Base-by-base conservation (phyloP, 2,797 vertebrate species). In the Propithecus perrieri region DNA sequence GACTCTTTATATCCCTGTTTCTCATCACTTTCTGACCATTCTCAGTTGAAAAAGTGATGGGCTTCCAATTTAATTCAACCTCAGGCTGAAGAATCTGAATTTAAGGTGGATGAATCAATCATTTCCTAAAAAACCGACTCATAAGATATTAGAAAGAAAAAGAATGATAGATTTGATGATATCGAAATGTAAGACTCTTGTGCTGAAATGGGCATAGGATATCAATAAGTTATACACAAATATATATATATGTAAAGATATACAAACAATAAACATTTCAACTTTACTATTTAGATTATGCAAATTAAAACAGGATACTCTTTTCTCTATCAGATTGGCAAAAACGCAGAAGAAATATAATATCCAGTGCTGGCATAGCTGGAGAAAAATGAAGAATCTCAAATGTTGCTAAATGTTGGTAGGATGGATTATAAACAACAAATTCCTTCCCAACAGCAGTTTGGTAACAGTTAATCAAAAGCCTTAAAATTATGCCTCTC, bases 381-480 rank as follows among this genome's bases (percentile, higher is more conserved):
- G 18, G 61, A 26, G n/a, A 5, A 33, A 88, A 95, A 92, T 10
- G 87, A 85, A 48, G 80, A 15, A 15, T 35, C 33, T 65, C 12
- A 33, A 2, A 13, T 5, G 20, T 75, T 24, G 86, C 76, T 87
- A 74, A 79, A 67, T 3, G 26, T 38, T 53, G 43, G 71, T 50
- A 35, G 57, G 26, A 72, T 5, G 69, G 43, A 24, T 65, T 50
- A 30, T 48, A 76, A 67, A 81, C 85, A 63, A 57, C 5, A 91
- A 59, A 67, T 57, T 48, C 35, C 95, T 90, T 79, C 93, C 80
- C 63, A 74, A 89, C 65, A 89, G 92, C 80, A 35, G 75, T 94
- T 74, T 87, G 93, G 84, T 65, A 96, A 95, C 30, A 67, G n/a
- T 74, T 86, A 86, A 43, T n/a, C 35, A 43, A 67, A 97, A 84